A percentile compares a stretch with the other conserved stretches of the same genome.
Conservation (phyloP, 37 sponge, comb jelly and placozoan species). For the Chondrosia reniformis region DNA sequence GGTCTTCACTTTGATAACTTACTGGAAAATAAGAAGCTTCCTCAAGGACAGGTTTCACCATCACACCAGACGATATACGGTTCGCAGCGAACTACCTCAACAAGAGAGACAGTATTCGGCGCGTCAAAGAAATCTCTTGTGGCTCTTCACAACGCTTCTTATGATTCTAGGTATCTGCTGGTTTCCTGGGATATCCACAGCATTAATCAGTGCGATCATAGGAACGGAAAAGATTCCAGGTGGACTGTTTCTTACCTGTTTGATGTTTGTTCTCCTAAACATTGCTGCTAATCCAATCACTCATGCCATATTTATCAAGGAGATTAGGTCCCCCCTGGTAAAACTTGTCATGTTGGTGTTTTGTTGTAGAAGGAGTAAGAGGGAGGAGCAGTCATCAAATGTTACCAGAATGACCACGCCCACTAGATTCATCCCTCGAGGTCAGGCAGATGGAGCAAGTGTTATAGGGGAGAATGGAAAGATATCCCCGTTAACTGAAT, state of each 20-base stretch:
- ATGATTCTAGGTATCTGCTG: conserved; percentile 16
- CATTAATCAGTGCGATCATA: conserved; percentile 9
- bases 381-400: not conserved
- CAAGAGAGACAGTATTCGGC: not conserved
- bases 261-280: conserved; percentile 22
- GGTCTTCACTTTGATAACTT: conserved; percentile 30
- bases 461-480: not conserved
- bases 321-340: not conserved
- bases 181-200: conserved; percentile 20
- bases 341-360: not conserved
- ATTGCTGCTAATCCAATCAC: conserved; percentile 26
- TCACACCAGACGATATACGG: not conserved
- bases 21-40: conserved; percentile 19
- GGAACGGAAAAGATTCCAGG: conserved; percentile 14
- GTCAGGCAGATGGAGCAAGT: not conserved
- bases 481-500: not conserved
- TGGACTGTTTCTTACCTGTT: not conserved
- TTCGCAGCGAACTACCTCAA: not conserved
- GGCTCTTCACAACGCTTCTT: conserved; percentile 17
- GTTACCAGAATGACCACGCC: not conserved
- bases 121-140: not conserved
- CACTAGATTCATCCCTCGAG: not conserved
- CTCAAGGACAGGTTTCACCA: not conserved
- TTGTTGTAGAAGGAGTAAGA: not conserved
- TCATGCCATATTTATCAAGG: conserved; percentile 24